A percentile compares a stretch with the other conserved stretches of the same genome.
Conservation (phyloP, 2,888 invertebrate species). For the Drosophila emarginata region DNA sequence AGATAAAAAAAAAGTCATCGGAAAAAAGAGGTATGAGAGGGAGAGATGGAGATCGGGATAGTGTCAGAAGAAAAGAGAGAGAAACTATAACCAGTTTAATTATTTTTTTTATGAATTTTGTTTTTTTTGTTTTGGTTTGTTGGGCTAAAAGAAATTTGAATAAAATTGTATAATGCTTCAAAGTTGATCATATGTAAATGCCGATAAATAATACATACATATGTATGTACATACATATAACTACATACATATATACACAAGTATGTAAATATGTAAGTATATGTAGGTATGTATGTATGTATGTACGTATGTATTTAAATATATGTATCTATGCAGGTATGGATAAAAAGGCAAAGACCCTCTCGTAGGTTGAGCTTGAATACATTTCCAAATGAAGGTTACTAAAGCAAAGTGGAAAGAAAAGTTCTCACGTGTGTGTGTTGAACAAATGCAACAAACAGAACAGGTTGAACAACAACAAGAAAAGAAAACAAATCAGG, state of each 20-base stretch:
- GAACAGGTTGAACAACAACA: constrained; percentile 9
- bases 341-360: background rate
- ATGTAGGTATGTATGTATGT: constrained; percentile 27
- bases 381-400: constrained; percentile 45
- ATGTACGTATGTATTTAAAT: constrained; percentile 26
- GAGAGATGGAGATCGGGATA: constrained; percentile 12
- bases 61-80: background rate
- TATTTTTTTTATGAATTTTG: constrained; percentile 70
- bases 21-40: constrained; percentile 28
- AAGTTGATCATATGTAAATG: constrained; percentile 26
- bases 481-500: constrained; percentile 4
- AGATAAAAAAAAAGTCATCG: constrained; percentile 20
- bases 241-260: background rate
- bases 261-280: constrained; percentile 1
- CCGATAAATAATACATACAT: constrained; percentile 17
- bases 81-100: constrained; percentile 75
- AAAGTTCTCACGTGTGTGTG: constrained; percentile 60
- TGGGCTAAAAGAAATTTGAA: constrained; percentile 59
- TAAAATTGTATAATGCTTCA: constrained; percentile 71
- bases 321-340: constrained; percentile 10
- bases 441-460: constrained; percentile 21
- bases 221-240: constrained; percentile 36
- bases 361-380: constrained; percentile 25
- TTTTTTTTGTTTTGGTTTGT: constrained; percentile 37
- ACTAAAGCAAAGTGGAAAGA: constrained; percentile 37